Evolutionary conservation across 2,797 vertebrate genomes (phyloP).

Genomic region (Remorina albescens): DNA sequence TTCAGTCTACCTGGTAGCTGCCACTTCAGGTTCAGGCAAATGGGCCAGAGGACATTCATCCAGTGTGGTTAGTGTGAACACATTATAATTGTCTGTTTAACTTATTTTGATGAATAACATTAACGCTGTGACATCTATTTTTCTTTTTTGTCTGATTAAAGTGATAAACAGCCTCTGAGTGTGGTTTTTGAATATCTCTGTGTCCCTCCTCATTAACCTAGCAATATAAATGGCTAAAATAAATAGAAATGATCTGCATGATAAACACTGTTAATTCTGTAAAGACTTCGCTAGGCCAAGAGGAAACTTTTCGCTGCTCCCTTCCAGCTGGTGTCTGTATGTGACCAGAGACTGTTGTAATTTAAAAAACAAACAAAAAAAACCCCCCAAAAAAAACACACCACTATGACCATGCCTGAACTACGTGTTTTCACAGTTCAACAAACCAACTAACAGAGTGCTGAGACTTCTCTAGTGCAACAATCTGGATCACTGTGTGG

Average conservation of each 20-base stretch:
- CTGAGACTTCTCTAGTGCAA: background rate
- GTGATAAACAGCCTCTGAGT: background rate
- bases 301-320: background rate
- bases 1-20: constrained; percentile 27
- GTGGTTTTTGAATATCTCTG: background rate
- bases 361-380: no score
- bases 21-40: constrained; percentile 44
- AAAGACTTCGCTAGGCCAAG: background rate
- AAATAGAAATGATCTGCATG: no score
- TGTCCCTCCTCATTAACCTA: background rate
- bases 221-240: background rate
- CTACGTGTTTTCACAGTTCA: background rate
- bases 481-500: background rate
- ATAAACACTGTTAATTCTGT: background rate
- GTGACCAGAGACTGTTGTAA: background rate
- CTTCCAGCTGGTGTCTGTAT: background rate
- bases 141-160: constrained; percentile 17
- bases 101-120: background rate
- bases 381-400: no score
- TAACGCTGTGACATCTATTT: background rate
- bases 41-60: constrained; percentile 35
- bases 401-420: background rate
- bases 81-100: constrained; percentile 4
- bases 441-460: background rate
- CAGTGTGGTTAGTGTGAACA: constrained; percentile 11